Conservation (phyloP, 2,888 invertebrate genomes). For the Rambutsinella grinnellia region DNA sequence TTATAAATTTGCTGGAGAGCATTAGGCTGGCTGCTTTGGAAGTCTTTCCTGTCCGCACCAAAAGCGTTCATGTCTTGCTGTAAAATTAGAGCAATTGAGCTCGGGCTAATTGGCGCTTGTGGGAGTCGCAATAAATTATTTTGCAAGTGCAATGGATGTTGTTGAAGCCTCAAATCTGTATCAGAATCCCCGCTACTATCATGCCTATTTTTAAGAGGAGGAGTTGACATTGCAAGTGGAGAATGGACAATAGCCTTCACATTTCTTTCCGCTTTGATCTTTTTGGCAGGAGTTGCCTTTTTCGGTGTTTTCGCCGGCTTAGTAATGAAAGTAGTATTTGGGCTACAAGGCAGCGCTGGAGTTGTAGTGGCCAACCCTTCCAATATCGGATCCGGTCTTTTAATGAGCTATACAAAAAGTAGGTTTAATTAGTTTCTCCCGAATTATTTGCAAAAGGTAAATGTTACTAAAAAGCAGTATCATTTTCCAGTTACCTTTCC, state of each 20-base stretch:
- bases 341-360: background rate
- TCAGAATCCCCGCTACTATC: constrained; percentile 46
- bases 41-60: no score
- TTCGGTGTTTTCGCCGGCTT: constrained; percentile 27
- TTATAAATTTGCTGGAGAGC: constrained; percentile 61
- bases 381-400: constrained; percentile 58
- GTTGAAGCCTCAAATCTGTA: constrained; percentile 16
- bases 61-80: constrained; percentile 20
- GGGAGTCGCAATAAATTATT: constrained; percentile 23
- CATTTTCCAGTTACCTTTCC: constrained; percentile 76
- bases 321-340: constrained; percentile 3
- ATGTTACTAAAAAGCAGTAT: no score
- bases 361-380: constrained; percentile 34
- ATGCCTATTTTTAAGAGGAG: constrained; percentile 40
- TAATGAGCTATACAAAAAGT: constrained; percentile 45
- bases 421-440: background rate
- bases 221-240: constrained; percentile 38
- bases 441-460: no score
- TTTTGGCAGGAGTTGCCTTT: constrained; percentile 25
- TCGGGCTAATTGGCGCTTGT: constrained; percentile 45
- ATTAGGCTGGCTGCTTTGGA: no score
- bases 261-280: constrained; percentile 36
- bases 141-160: background rate
- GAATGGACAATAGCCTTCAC: constrained; percentile 18
- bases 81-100: constrained; percentile 36